Evolutionary conservation across 2,888 invertebrate genomes (phyloP).

Genomic region (Anarsia innoxiella): DNA sequence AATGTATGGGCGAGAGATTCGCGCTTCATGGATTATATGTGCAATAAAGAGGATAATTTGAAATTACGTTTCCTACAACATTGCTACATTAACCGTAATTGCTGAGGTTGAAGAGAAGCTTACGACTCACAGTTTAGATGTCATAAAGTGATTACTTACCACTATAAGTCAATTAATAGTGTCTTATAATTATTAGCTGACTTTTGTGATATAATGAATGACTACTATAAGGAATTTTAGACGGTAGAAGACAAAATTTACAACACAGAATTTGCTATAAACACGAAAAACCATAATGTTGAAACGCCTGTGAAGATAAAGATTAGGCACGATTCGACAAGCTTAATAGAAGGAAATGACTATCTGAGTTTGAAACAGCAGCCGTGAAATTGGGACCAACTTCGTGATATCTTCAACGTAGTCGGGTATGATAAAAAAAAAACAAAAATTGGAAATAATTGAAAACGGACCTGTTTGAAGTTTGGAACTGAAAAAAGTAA

Average conservation of each 20-base stretch:
- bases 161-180: background rate
- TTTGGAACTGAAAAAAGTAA: no score
- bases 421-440: no score
- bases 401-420: constrained; percentile 40
- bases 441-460: no score
- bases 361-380: constrained; percentile 34
- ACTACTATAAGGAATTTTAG: no score
- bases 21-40: constrained; percentile 54
- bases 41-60: constrained; percentile 63
- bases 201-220: no score
- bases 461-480: no score
- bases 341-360: constrained; percentile 55
- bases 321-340: constrained; percentile 31
- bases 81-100: constrained; percentile 50
- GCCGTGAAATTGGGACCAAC: constrained; percentile 54
- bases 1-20: constrained; percentile 55
- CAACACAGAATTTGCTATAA: no score
- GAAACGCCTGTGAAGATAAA: constrained; percentile 17
- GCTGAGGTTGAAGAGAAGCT: constrained; percentile 23
- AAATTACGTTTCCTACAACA: constrained; percentile 57
- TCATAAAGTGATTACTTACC: constrained; percentile 18
- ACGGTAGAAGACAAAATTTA: no score
- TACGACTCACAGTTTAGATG: constrained; percentile 21
- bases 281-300: no score
- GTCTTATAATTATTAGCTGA: no score